These are phyloP conservation scores for Urocyon cinereoargenteus DNA, from an alignment of 2,797 vertebrate genomes.

Conservation along the genomic window DNA sequence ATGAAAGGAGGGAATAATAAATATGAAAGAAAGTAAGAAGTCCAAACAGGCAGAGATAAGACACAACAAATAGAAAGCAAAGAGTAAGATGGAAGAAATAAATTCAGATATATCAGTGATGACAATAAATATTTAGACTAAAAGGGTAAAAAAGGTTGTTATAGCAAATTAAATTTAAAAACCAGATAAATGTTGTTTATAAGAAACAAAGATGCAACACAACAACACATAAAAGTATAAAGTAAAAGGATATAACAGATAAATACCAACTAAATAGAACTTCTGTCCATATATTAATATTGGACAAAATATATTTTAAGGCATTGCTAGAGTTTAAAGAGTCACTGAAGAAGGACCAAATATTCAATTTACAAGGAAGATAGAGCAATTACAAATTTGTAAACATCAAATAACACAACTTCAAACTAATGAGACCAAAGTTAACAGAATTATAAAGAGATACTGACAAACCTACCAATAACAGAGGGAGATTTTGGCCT, in stretches of 20 bases:
- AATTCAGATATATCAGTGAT: neutral
- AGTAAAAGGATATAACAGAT: neutral
- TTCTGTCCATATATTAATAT: neutral
- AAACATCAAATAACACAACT: neutral
- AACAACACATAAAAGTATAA: neutral
- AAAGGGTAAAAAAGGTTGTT: constrained; percentile 18
- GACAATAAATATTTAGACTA: neutral
- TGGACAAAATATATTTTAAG: neutral
- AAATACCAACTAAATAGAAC: neutral
- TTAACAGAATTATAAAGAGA: neutral
- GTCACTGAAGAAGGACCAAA: neutral
- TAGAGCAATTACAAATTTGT: neutral
- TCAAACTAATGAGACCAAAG: neutral
- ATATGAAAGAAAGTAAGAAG: neutral
- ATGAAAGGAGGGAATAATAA: neutral
- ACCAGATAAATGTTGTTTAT: neutral
- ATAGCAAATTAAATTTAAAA: neutral
- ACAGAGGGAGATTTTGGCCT: neutral
- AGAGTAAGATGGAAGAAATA: neutral
- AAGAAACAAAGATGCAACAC: neutral
- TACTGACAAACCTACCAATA: neutral
- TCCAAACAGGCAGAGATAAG: neutral
- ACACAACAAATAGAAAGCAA: neutral
- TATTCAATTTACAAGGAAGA: neutral
- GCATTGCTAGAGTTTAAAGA: neutral